Base-by-base conservation (phyloP, 2,888 invertebrate species). In the Drosophila picticornis region DNA sequence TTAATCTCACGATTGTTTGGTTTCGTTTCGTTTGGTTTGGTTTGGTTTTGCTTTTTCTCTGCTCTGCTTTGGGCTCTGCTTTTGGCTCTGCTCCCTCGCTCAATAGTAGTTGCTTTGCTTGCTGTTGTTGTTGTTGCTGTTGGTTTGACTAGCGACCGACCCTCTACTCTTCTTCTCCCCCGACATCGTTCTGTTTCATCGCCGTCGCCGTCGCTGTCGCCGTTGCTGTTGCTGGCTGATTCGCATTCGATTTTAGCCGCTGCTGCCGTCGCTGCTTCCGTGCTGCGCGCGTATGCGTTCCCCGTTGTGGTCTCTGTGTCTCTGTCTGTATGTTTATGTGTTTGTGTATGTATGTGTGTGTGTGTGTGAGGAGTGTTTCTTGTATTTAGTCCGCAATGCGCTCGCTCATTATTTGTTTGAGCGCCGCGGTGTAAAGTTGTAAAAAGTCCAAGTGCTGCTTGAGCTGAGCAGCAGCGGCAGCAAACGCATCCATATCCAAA, bases 341-440 rank as follows among this genome's bases (percentile, higher is more conserved):
- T 87, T 51, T 72, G 22, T 64, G 53, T 70, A 25, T 62, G 5
- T 66, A 31, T 80, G 52, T 77, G 52, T 64, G 48, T 76, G 64
- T 79, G 73, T 87, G 78, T 86, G 80, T 77, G 86, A 84, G 89
- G 83, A 89, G 89, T 84, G 85, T 87, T 84, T 90, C 88, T 88
- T 84, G 90, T 88, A 83, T 88, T 88, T 83, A 88, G 87, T 85
- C 88, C 84, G 88, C 86, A 84, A 84, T 89, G 89, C 84, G 81
- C 89, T 81, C 86, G 91, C 92, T 92, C 92, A 92, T 92, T 92
- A 91, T 92, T 91, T 91, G 90, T 91, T 91, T 91, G 92, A 92
- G 92, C 91, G 92, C 91, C 91, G 92, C 90, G 92, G 91, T 91
- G 92, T 92, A 91, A 92, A 92, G 92, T 92, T 92, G 92, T 92